Percentiles rank a stretch among this genome's conserved stretches.
phyloP scores from a whole-genome alignment of 2,797 vertebrate genomes.

The Pteronotus mesoamericanus region DNA sequence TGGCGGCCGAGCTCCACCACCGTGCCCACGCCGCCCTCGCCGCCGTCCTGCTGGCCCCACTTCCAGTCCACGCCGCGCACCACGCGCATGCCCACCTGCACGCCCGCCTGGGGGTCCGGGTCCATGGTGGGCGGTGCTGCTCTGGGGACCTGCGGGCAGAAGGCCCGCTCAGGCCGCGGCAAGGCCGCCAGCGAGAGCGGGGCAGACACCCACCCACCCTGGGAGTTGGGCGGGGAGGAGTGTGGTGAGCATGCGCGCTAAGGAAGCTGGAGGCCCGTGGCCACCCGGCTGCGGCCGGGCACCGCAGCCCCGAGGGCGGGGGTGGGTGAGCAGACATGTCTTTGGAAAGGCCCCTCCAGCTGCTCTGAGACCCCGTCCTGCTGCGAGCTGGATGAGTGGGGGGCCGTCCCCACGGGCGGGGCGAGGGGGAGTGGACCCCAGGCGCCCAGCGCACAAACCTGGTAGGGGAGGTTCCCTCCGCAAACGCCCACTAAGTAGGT shows the following conservation, averaged over 20 bases:
- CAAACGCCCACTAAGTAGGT: fast-evolving
- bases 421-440: not conserved
- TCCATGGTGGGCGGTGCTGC: conserved; percentile 71
- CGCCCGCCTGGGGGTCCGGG: conserved; percentile 85
- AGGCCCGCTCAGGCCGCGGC: not conserved
- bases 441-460: not conserved
- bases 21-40: conserved; percentile 94
- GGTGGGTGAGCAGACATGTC: not conserved
- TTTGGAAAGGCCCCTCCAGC: not conserved
- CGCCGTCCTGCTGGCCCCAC: conserved; percentile 96
- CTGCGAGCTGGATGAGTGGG: fast-evolving
- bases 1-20: conserved; percentile 97
- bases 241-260: fast-evolving
- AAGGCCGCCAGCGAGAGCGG: not conserved
- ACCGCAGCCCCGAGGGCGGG: fast-evolving
- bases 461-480: not conserved
- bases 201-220: not conserved
- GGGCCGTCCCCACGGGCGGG: not conserved
- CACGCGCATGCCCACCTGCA: conserved; percentile 99
- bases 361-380: not conserved
- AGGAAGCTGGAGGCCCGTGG: not conserved
- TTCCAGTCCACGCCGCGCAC: conserved; percentile 98
- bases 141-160: conserved; percentile 32
- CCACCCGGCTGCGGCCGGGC: not conserved
- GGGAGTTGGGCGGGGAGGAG: not conserved